A percentile compares a stretch with the other conserved stretches of the same genome.
Conservation (phyloP, 2,113 vertebrate genomes). For the Apeltes quadracus region DNA sequence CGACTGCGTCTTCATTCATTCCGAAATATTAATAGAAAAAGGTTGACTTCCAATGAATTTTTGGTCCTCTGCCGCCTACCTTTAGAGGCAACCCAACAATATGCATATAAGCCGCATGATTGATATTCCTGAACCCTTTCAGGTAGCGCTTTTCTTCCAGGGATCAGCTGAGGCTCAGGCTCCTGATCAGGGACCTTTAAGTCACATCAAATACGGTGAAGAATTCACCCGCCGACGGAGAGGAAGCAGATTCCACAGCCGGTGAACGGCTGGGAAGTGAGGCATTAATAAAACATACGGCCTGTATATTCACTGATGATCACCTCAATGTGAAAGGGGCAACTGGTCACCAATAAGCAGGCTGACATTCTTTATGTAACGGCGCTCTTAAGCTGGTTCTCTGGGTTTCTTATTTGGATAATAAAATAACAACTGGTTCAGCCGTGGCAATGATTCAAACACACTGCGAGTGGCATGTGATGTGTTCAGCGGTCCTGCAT, state of each 20-base stretch:
- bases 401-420: too few species aligned
- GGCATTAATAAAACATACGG: too few species aligned
- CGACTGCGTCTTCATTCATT: background rate
- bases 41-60: background rate
- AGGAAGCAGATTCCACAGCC: constrained; percentile 10
- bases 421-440: constrained; percentile 8
- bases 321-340: background rate
- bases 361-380: background rate
- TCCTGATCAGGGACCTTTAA: background rate
- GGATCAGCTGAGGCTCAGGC: background rate
- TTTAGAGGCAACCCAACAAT: background rate
- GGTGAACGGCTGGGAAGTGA: background rate
- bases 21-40: background rate
- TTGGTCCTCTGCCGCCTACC: background rate
- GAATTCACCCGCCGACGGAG: background rate
- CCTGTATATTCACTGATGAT: background rate
- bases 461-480: constrained; percentile 19
- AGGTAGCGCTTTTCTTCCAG: background rate
- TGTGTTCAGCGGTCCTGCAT: constrained; percentile 20
- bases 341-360: background rate
- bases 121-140: background rate
- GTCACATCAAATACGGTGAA: background rate
- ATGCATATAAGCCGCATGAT: background rate
- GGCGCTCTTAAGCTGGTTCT: background rate
- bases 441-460: constrained; percentile 10